Base-by-base conservation (phyloP, 2,797 vertebrate species). In the Semotilus atromaculatus region DNA sequence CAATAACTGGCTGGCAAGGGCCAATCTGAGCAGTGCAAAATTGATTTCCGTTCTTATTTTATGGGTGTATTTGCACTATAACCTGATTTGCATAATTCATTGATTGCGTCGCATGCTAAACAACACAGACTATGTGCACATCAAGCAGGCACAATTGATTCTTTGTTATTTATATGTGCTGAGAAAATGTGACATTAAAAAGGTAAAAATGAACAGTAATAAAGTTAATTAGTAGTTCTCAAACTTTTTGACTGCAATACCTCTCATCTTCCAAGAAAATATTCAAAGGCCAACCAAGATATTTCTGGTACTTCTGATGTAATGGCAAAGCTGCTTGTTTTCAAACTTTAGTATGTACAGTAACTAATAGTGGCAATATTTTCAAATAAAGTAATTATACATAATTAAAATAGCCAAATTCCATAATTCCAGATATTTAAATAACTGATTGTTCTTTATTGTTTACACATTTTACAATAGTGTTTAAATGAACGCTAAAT, bases 131-230 rank as follows among this genome's bases (percentile, higher is more conserved):
- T 43, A 11, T 48, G 45, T 48, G 14, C 31, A 38, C 51, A 76
- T 58, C 13, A 76, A 58, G 51, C 51, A 31, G 51, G 34, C 43
- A n/a, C 40, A 3, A 9, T n/a, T 67, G 13, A n/a, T 67, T 66
- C 4, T 80, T 80, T n/a, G 29, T 66, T 62, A 64, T 64, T 43
- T 78, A 29, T 78, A 7, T 64, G 26, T 80, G 7, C 77, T 51
- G 62, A 7, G 45, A 51, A 34, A 76, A 34, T 75, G 18, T 67
- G 5, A 18, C 4, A 55, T 55, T 55, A 55, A 55, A 55, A 55
- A 55, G 8, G 21, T 1, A 4, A n/a, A 18, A 19, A 18, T 4
- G 1, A 29, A 29, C 23, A 5, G 1, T 45, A 45, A 26, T 45
- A 7, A 70, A 14, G 36, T 40, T 40, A 0, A 26, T 71, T 36